Base-by-base conservation (phyloP, 2,888 invertebrate genomes). In the Leucophora obtusa region DNA sequence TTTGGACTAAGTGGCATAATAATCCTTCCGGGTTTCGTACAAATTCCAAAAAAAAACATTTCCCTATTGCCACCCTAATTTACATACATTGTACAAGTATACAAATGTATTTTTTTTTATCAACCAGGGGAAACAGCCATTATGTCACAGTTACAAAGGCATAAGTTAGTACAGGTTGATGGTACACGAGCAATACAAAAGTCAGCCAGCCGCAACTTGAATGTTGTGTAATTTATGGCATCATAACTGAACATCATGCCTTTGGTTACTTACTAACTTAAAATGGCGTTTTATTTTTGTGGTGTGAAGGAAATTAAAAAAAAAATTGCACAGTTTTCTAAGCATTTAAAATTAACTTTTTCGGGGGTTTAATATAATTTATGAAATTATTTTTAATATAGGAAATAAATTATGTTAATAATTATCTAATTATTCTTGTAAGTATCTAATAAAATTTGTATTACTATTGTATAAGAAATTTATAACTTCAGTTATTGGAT, bases 191-290 rank as follows among this genome's bases (percentile, higher is more conserved):
- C 28, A 28, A 28, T 28, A 28, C 28, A 28, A 28, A 28, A 68
- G 43, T 47, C 47, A 56, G 38, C 54, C 66, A 24, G 38, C 54
- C 54, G 54, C 24, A 43, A 54, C 24, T 54, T 56, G 17, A 35
- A n/a, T 15, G 33, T 66, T 24, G 54, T 66, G 66, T 68, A 47
- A 68, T 56, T 68, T 68, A 66, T 54, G 24, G 17, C 24, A 21
- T 18, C 21, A 38, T 54, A 53, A 54, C 35, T 38, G 38, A 53
- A 8, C 56, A 9, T 56, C 56, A 56, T 68, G 15, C 17, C 47
- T 43, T 15, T 15, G 14, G 43, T 33, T 43, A n/a, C 11, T 9
- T 17, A 43, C 53, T 38, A 10, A 11, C 18, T 15, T 8, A 33
- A 68, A 68, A 43, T 58, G n/a, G 9, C 38, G 17, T 68, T 11